These are phyloP conservation scores for Aplodontia rufa DNA, from an alignment of 2,113 vertebrate species.

Conservation along the genomic window DNA sequence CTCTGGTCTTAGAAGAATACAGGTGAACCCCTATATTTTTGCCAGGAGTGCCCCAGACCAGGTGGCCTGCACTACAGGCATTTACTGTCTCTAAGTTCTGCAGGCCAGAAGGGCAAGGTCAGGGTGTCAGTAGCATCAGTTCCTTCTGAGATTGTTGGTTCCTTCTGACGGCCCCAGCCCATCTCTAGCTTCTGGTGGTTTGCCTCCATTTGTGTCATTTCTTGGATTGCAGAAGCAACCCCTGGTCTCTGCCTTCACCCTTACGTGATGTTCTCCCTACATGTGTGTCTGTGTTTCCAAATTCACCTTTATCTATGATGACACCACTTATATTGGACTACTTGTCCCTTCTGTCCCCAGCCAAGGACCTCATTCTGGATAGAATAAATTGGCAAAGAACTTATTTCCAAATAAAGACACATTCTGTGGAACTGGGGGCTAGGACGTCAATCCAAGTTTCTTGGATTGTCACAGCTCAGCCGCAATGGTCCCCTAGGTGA, in stretches of 20 bases:
- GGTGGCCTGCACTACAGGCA: too few relatives aligned
- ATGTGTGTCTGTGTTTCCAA: not conserved
- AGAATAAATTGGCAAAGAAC: not conserved
- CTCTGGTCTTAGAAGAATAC: not conserved
- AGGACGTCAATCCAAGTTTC: not conserved
- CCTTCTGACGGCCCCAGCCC: too few relatives aligned
- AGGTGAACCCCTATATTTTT: not conserved
- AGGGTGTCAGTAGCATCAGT: not conserved
- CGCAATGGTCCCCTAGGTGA: not conserved
- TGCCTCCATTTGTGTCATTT: too few relatives aligned
- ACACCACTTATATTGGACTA: not conserved
- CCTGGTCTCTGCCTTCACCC: rapidly evolving
- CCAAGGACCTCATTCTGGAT: not conserved
- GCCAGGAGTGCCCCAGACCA: too few relatives aligned
- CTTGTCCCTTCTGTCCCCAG: not conserved
- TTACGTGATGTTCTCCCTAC: not conserved
- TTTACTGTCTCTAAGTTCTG: not conserved
- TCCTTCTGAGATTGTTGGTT: not conserved
- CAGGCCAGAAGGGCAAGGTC: not conserved
- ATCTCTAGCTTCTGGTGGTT: not conserved
- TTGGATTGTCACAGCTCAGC: rapidly evolving
- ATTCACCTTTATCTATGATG: not conserved
- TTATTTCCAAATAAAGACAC: not conserved
- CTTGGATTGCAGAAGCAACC: not conserved
- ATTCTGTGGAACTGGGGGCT: not conserved